Evolutionary conservation across 2,113 vertebrate genomes (phyloP).

Genomic region (Microcebus murinus): DNA sequence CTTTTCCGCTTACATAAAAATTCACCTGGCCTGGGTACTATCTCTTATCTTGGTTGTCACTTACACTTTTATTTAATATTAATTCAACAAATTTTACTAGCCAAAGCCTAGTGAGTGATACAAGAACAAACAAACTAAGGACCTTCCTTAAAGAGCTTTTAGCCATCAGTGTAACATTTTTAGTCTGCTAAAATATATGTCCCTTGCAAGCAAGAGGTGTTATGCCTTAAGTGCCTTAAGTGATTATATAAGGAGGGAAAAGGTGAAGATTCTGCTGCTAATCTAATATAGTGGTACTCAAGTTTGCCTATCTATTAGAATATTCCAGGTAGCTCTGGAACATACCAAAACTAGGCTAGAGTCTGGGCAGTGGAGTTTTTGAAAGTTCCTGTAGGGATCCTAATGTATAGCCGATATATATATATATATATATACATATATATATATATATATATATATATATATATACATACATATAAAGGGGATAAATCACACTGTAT

Average conservation of each 20-base stretch:
- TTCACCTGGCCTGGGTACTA: background rate
- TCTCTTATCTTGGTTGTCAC: background rate
- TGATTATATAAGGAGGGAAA: background rate
- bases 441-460: no score
- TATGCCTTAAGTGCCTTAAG: background rate
- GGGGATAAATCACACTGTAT: background rate
- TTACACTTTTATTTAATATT: background rate
- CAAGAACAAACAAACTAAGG: constrained; percentile 1
- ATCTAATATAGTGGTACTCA: background rate
- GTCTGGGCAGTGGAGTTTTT: background rate
- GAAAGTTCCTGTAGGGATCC: background rate
- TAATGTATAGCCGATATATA: background rate
- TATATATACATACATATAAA: no score
- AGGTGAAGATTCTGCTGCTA: background rate
- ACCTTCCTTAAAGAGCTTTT: background rate
- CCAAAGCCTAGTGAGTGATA: background rate
- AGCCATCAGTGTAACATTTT: background rate
- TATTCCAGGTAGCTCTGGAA: background rate
- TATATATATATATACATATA: no score
- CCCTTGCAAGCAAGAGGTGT: background rate
- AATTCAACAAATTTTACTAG: background rate
- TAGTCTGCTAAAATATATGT: background rate
- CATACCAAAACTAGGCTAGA: background rate
- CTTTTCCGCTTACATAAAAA: background rate
- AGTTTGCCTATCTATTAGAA: background rate